Evolutionary conservation across 2,797 vertebrate species (phyloP).

Genomic region (Gallinago solitaria): DNA sequence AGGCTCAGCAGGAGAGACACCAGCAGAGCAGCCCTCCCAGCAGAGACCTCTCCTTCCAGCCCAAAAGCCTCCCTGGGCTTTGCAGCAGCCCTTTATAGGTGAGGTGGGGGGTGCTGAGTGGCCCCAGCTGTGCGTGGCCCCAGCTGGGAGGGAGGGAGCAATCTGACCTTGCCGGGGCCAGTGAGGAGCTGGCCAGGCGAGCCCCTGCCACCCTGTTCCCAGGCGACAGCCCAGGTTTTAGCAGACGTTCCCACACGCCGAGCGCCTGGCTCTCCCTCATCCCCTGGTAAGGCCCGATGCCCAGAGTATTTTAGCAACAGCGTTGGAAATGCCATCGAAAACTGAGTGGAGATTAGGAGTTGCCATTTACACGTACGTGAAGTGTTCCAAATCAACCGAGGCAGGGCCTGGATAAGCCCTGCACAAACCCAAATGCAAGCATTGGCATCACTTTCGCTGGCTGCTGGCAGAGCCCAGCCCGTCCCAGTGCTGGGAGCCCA

Average conservation of each 20-base stretch:
- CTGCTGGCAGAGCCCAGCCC: neutral
- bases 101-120: neutral
- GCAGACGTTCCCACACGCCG: fast-evolving
- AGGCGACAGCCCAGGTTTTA: neutral
- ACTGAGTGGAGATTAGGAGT: fast-evolving
- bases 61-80: fast-evolving
- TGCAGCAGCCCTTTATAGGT: neutral
- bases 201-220: fast-evolving
- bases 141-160: neutral
- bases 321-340: neutral
- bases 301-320: neutral
- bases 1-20: neutral
- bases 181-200: fast-evolving
- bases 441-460: fast-evolving
- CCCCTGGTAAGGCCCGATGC: fast-evolving
- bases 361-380: fast-evolving
- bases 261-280: fast-evolving
- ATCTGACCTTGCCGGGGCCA: fast-evolving
- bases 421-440: fast-evolving
- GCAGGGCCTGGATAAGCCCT: neutral
- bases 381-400: fast-evolving
- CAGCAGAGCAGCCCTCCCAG: neutral
- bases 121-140: neutral
- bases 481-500: fast-evolving
- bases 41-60: no score